phyloP scores from a whole-genome alignment of 2,797 vertebrate genomes.

The Halcyon leucocephala region DNA sequence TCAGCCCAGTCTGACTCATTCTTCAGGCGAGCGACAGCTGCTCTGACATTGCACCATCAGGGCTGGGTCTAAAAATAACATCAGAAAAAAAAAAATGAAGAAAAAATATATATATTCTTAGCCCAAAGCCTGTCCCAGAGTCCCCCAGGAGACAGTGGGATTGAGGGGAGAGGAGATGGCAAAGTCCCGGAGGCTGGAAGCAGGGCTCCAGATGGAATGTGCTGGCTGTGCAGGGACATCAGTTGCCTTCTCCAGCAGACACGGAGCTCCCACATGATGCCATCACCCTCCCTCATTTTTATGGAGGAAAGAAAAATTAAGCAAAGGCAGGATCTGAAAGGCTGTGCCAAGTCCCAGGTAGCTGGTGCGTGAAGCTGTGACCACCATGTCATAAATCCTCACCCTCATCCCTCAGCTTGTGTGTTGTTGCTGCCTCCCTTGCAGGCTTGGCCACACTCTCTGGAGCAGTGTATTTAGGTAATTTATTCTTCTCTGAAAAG shows the following conservation, averaged over 20 bases:
- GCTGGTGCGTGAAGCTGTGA: neutral
- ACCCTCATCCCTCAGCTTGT: neutral
- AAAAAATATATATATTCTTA: neutral
- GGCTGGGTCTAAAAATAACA: neutral
- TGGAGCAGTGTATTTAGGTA: neutral
- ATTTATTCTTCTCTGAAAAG: constrained; percentile 63
- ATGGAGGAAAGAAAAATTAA: neutral
- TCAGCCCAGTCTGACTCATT: neutral
- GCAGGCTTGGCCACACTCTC: neutral
- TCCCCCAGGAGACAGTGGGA: neutral
- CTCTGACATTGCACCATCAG: neutral
- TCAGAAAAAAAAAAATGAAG: neutral
- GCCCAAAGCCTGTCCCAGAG: neutral
- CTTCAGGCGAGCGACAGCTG: neutral
- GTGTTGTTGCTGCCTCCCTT: neutral
- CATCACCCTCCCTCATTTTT: neutral
- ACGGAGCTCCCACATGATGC: neutral
- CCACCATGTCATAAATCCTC: neutral
- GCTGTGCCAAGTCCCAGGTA: neutral
- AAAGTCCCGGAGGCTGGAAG: neutral
- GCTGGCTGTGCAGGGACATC: neutral
- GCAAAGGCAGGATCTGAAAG: neutral
- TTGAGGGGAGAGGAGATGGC: neutral
- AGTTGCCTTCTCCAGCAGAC: neutral
- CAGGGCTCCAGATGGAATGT: neutral